phyloP scores from a whole-genome alignment of 2,113 vertebrate genomes.

The Leptosomus discolor region DNA sequence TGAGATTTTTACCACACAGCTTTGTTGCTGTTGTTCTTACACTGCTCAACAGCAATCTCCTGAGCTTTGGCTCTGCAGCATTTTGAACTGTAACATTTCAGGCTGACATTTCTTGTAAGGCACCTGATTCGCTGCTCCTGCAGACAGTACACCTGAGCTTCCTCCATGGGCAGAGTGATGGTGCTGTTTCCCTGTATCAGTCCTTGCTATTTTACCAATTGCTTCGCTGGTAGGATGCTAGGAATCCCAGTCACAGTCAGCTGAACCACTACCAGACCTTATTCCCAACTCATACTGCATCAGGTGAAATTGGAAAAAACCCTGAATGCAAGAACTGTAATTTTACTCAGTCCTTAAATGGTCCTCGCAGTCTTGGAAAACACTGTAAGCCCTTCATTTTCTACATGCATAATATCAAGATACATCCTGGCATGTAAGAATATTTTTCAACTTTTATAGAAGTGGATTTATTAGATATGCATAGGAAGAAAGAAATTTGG shows the following conservation, averaged over 20 bases:
- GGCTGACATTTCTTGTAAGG: not conserved
- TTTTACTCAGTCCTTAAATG: not conserved
- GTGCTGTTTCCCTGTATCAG: not conserved
- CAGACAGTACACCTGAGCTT: not conserved
- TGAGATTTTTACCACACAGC: not conserved
- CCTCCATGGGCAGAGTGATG: not conserved
- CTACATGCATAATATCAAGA: not conserved
- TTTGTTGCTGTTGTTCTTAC: not conserved
- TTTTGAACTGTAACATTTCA: not conserved
- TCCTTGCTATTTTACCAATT: not conserved
- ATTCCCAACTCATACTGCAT: not conserved
- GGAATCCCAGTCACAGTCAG: not conserved
- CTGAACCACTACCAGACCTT: not conserved
- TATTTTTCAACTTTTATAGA: not conserved
- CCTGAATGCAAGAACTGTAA: not conserved
- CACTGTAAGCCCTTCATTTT: not conserved
- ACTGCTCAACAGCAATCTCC: not conserved
- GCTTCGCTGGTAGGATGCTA: not conserved
- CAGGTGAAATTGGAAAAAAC: not conserved
- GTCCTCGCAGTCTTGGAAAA: not conserved
- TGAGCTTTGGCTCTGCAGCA: not conserved
- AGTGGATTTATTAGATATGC: not conserved
- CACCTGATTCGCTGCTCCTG: not conserved
- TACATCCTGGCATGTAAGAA: not conserved
- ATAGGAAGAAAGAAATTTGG: not conserved